Evolutionary conservation across 1,140 invertebrate genomes (phyloP).

Genomic region (Drosophila willistoni): DNA sequence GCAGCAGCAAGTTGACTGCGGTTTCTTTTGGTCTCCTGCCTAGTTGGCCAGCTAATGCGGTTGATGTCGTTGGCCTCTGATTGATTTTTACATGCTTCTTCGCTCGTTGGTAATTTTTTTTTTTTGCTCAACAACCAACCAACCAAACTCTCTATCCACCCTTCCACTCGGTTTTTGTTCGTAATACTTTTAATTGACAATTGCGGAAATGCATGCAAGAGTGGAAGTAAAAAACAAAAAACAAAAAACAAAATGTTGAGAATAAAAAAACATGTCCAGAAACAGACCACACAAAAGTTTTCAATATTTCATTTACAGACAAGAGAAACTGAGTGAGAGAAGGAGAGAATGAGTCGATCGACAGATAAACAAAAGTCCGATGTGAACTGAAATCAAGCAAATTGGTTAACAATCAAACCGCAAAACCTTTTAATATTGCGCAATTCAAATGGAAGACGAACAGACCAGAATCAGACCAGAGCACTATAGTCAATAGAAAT

Average conservation of each 20-base stretch:
- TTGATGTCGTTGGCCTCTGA: slow-evolving; percentile 65
- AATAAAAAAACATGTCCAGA: slow-evolving; percentile 43
- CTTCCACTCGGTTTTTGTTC: background rate
- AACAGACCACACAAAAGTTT: slow-evolving; percentile 68
- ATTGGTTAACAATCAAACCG: slow-evolving; percentile 76
- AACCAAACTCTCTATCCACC: background rate
- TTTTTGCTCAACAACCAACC: no score
- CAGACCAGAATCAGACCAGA: background rate
- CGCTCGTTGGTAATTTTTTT: slow-evolving; percentile 11
- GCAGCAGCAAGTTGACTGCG: slow-evolving; percentile 71
- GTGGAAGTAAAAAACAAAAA: slow-evolving; percentile 19
- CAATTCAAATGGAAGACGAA: background rate
- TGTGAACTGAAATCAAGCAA: slow-evolving; percentile 64
- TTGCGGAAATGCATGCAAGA: slow-evolving; percentile 71
- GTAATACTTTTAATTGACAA: slow-evolving; percentile 81
- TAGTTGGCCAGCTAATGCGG: slow-evolving; percentile 76
- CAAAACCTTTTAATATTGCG: slow-evolving; percentile 76
- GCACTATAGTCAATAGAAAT: background rate
- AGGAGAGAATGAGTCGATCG: slow-evolving; percentile 11
- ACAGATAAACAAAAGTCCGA: slow-evolving; percentile 7
- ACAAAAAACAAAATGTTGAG: background rate
- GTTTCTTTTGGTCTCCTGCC: slow-evolving; percentile 39
- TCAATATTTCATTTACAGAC: slow-evolving; percentile 57
- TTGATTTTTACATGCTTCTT: slow-evolving; percentile 75
- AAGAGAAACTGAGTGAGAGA: background rate